These are phyloP conservation scores for Arion vulgaris DNA, from an alignment of 1,140 invertebrate species.

Conservation along the genomic window DNA sequence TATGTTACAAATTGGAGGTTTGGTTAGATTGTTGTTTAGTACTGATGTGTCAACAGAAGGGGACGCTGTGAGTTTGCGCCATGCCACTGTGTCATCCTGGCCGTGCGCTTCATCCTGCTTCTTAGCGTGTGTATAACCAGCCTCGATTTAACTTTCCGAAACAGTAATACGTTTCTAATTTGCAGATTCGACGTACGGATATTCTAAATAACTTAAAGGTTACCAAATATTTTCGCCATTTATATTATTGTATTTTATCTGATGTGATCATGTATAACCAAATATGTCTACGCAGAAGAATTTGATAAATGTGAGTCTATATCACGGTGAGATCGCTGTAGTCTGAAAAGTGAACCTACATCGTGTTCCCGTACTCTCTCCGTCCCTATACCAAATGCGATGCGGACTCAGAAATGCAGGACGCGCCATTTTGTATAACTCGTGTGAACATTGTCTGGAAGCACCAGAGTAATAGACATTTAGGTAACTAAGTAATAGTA, in stretches of 20 bases:
- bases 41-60: conserved; percentile 21
- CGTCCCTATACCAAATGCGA: neutral
- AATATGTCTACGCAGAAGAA: neutral
- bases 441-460: conserved; percentile 4
- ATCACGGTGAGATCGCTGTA: neutral
- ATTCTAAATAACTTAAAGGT: neutral
- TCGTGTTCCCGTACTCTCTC: neutral
- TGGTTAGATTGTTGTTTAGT: neutral
- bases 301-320: neutral
- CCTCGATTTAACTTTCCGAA: neutral
- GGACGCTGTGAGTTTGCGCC: conserved; percentile 23
- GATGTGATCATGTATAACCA: too few species aligned
- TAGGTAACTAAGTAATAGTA: neutral
- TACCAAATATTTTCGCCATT: too few species aligned
- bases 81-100: conserved; percentile 17
- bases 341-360: conserved; percentile 2
- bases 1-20: too few species aligned
- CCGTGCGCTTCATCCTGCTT: conserved; percentile 1
- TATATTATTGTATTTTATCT: neutral
- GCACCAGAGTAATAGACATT: neutral
- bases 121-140: neutral
- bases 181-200: neutral
- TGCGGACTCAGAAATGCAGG: neutral
- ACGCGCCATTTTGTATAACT: conserved; percentile 6
- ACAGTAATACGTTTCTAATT: neutral